phyloP scores from a whole-genome alignment of 2,797 vertebrate genomes.

The Valencia hispanica region DNA sequence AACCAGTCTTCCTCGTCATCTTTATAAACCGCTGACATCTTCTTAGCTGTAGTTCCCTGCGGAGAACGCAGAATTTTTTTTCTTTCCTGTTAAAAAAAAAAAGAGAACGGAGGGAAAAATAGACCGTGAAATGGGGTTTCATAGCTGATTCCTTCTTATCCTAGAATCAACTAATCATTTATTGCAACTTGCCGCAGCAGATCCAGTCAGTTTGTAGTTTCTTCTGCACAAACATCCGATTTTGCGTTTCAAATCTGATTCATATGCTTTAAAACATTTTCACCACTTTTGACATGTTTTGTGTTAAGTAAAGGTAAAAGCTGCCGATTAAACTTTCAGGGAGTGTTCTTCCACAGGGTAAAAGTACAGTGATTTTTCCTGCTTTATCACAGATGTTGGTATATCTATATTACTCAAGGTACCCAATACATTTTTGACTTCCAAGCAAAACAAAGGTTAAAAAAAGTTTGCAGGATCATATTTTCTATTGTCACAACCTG shows the following conservation, averaged over 20 bases:
- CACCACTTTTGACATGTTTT: neutral
- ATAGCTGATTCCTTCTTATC: neutral
- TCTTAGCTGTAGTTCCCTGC: constrained; percentile 36
- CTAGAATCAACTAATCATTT: neutral
- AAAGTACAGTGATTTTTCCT: neutral
- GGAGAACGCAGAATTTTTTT: constrained; percentile 34
- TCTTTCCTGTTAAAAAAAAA: neutral
- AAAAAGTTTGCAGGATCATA: neutral
- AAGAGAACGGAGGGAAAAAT: neutral
- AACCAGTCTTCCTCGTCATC: constrained; percentile 85
- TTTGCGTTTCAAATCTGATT: neutral
- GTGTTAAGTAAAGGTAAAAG: neutral
- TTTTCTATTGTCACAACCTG: constrained; percentile 13
- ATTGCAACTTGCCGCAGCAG: neutral
- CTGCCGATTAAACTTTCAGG: neutral
- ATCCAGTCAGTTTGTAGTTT: neutral
- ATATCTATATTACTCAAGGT: neutral
- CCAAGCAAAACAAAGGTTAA: neutral
- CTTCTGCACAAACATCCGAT: no score
- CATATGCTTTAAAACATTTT: neutral
- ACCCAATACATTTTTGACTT: neutral
- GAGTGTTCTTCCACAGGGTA: neutral
- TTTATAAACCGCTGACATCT: constrained; percentile 83
- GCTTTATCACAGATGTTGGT: neutral
- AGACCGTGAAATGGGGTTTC: neutral